phyloP scores from a whole-genome alignment of 2,888 invertebrate genomes.

The Brachyptera risi region DNA sequence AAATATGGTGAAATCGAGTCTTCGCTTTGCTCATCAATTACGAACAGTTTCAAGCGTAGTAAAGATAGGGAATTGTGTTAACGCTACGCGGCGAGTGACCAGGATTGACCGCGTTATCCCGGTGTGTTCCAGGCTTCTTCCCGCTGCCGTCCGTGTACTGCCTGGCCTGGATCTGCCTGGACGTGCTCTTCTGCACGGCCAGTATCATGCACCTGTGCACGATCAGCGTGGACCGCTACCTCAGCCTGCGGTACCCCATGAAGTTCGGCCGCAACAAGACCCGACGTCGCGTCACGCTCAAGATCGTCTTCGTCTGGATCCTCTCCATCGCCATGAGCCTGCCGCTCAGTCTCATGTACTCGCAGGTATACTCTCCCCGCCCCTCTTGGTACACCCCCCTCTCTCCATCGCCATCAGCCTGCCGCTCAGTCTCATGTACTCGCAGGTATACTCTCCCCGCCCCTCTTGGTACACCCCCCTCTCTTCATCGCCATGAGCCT shows the following conservation, averaged over 20 bases:
- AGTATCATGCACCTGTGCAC: conserved; percentile 97
- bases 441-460: conserved; percentile 91
- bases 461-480: no score
- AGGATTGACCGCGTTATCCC: not conserved
- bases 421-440: conserved; percentile 84
- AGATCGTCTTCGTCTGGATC: conserved; percentile 92
- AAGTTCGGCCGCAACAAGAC: conserved; percentile 88
- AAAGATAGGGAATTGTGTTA: no score
- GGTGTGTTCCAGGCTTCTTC: conserved; percentile 62
- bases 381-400: no score
- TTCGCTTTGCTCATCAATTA: no score
- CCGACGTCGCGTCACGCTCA: conserved; percentile 74
- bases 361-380: conserved; percentile 91
- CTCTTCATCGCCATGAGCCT: conserved; percentile 88
- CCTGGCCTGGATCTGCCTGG: conserved; percentile 90
- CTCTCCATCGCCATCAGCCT: conserved; percentile 88
- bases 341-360: conserved; percentile 84
- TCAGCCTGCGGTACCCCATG: conserved; percentile 90
- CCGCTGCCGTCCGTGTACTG: conserved; percentile 81
- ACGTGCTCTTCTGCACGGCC: conserved; percentile 94
- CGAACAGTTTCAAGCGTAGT: no score
- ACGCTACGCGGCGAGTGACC: no score
- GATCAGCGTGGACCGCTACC: conserved; percentile 91
- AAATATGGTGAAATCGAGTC: no score
- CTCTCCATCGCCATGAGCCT: conserved; percentile 88